Percentiles rank a stretch among this genome's conserved stretches.
These are phyloP conservation scores for Cantharis rufa DNA, from an alignment of 2,888 invertebrate species.

Conservation along the genomic window DNA sequence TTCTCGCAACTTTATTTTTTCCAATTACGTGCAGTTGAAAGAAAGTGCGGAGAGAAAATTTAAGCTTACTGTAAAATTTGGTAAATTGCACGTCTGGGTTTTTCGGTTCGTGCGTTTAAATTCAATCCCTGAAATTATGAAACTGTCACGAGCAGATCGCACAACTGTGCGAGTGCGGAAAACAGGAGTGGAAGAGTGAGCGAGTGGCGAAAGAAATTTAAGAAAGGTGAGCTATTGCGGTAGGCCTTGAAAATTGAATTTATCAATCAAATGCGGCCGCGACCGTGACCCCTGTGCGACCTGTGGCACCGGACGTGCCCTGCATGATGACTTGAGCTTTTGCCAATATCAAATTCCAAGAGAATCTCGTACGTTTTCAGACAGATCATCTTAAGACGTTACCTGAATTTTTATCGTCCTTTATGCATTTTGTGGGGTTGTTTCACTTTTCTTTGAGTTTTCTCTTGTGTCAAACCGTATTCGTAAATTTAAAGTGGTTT, in stretches of 20 bases:
- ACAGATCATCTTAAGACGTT: constrained; percentile 27
- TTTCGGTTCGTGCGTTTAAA: background rate
- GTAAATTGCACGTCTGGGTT: background rate
- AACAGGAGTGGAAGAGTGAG: background rate
- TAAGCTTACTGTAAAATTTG: background rate
- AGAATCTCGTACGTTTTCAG: constrained; percentile 28
- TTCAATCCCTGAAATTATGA: background rate
- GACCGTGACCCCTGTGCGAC: constrained; percentile 34
- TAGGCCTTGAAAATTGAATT: constrained; percentile 41
- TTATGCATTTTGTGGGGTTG: background rate
- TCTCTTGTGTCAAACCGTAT: constrained; percentile 2
- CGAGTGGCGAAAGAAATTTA: background rate
- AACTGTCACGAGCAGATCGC: background rate
- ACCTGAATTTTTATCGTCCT: constrained; percentile 28
- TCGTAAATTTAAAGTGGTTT: constrained; percentile 7
- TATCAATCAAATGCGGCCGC: constrained; percentile 38
- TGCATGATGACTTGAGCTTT: constrained; percentile 29
- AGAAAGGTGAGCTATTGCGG: constrained; percentile 30
- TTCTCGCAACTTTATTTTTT: background rate
- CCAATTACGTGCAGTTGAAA: background rate
- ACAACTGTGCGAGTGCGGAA: background rate
- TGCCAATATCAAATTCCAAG: constrained; percentile 31
- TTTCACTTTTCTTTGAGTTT: constrained; percentile 11
- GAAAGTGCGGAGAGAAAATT: background rate
- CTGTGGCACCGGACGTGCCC: constrained; percentile 37